Conservation (phyloP, 92 coral and sea anemone species). For the Epizoanthus ramosus region DNA sequence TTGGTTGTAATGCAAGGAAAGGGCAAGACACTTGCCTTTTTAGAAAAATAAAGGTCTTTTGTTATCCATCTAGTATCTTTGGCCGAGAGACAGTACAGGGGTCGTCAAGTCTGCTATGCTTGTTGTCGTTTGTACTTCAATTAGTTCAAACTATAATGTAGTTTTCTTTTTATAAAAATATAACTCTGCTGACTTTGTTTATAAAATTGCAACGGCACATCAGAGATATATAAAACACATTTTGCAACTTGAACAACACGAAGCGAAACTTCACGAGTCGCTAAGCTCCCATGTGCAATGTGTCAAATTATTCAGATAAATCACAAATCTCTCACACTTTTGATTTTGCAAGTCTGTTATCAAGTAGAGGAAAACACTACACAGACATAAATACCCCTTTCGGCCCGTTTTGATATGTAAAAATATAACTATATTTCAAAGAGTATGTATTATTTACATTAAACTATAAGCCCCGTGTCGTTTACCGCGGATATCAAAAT, state of each 20-base stretch:
- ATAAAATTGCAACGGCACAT: not conserved
- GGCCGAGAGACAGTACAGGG: constrained; percentile 20
- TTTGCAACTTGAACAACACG: not conserved
- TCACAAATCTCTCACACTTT: not conserved
- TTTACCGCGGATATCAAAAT: constrained; percentile 8
- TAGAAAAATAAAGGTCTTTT: constrained; percentile 44
- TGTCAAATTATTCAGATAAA: not conserved
- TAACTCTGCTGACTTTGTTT: not conserved
- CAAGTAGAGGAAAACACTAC: constrained; percentile 4
- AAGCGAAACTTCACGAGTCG: not conserved
- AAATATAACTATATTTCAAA: constrained; percentile 54
- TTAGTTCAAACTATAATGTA: not conserved
- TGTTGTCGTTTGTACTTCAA: not conserved
- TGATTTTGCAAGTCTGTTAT: constrained; percentile 10
- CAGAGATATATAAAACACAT: not conserved
- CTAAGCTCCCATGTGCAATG: not conserved
- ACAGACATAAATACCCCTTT: constrained; percentile 38
- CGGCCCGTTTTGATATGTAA: constrained; percentile 64
- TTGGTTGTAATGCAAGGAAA: constrained; percentile 27
- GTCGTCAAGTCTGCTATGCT: not conserved
- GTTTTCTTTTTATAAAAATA: not conserved
- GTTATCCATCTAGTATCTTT: not conserved
- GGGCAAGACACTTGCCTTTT: not conserved
- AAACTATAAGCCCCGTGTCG: constrained; percentile 1
- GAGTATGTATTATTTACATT: constrained; percentile 58